phyloP scores from a whole-genome alignment of 2,888 invertebrate genomes.

The Archips crataeganus region DNA sequence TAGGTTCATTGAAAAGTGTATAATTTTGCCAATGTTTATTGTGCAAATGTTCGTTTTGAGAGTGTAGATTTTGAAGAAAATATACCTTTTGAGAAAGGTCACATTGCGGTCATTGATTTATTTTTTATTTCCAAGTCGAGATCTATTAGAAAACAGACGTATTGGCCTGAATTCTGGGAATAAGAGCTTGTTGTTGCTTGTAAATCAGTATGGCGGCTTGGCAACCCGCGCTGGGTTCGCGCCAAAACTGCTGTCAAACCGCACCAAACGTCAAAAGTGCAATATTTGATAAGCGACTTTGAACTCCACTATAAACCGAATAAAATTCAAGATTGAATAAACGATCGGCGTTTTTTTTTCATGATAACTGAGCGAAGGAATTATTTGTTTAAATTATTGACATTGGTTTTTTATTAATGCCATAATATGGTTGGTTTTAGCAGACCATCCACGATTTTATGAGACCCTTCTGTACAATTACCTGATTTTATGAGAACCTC shows the following conservation, averaged over 20 bases:
- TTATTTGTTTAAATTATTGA: not conserved
- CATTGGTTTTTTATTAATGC: no score
- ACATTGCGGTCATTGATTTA: no score
- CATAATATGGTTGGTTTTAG: no score
- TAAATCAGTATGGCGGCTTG: conserved; percentile 42
- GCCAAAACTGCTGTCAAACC: conserved; percentile 43
- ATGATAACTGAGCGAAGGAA: not conserved
- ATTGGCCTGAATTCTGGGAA: conserved; percentile 42
- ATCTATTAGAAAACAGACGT: conserved; percentile 31
- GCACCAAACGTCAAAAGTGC: conserved; percentile 27
- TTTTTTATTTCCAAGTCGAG: not conserved
- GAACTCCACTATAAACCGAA: not conserved
- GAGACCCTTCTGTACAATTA: no score
- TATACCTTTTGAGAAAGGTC: no score
- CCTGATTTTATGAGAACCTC: no score
- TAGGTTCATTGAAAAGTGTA: no score
- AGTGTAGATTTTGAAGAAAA: no score
- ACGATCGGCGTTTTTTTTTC: not conserved
- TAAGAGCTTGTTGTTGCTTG: conserved; percentile 42
- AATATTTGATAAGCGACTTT: conserved; percentile 17
- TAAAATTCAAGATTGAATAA: not conserved
- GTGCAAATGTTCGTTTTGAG: no score
- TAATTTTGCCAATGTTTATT: no score
- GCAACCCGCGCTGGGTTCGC: conserved; percentile 39
- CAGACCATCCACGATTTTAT: no score